These are phyloP conservation scores for Myripristis murdjan DNA, from an alignment of 2,797 vertebrate species.

Conservation along the genomic window DNA sequence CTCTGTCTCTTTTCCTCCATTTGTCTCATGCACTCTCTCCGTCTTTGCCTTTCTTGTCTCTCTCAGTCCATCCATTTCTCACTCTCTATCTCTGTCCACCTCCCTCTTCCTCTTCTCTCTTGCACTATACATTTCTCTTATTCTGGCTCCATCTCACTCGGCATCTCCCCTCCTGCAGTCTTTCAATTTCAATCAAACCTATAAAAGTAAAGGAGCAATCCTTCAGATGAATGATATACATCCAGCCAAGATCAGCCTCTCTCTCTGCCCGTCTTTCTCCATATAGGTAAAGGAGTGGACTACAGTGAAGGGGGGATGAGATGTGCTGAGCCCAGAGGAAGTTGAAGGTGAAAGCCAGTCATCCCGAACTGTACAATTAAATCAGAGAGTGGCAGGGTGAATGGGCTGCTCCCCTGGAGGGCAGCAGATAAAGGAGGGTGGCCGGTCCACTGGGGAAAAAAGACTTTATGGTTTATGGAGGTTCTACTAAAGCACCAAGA, in stretches of 20 bases:
- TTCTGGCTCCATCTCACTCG: neutral
- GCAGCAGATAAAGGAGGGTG: slow-evolving; percentile 69
- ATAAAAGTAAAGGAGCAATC: slow-evolving; percentile 18
- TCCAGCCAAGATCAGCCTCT: neutral
- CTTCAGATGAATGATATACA: neutral
- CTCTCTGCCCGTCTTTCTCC: slow-evolving; percentile 1
- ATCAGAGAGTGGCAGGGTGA: slow-evolving; percentile 71
- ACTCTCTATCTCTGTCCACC: neutral
- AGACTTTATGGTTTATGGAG: slow-evolving; percentile 57
- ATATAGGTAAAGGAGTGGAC: slow-evolving; percentile 33
- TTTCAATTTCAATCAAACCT: slow-evolving; percentile 14
- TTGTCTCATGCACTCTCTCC: too few species aligned
- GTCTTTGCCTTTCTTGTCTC: neutral
- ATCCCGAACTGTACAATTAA: slow-evolving; percentile 87
- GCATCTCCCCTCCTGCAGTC: neutral
- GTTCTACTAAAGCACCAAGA: too few species aligned
- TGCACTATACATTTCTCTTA: too few species aligned
- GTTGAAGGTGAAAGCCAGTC: slow-evolving; percentile 85
- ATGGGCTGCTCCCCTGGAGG: slow-evolving; percentile 70
- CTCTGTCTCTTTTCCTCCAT: neutral
- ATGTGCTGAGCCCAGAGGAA: slow-evolving; percentile 66
- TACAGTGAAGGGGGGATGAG: slow-evolving; percentile 19
- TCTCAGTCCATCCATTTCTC: neutral
- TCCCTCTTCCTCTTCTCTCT: neutral
- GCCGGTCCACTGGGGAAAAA: slow-evolving; percentile 30